Percentiles rank a stretch among this genome's conserved stretches.
Conservation (phyloP, 2,113 vertebrate species). For the Nettapus auritus region DNA sequence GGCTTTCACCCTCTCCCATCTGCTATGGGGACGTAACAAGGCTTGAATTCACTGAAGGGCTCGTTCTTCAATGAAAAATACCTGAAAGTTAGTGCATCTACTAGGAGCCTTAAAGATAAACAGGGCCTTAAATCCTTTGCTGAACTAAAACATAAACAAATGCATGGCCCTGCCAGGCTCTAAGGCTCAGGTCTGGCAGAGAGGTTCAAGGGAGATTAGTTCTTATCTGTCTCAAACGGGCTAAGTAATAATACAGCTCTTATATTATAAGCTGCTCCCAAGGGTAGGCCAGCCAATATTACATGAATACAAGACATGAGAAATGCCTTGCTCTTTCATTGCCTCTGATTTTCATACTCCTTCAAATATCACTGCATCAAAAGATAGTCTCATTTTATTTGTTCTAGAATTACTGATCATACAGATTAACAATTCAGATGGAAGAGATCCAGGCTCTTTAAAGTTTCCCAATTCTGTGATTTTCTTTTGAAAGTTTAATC, state of each 20-base stretch:
- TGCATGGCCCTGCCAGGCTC: neutral
- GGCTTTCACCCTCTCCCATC: slow-evolving; percentile 36
- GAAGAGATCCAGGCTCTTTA: neutral
- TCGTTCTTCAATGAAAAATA: neutral
- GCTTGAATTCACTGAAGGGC: slow-evolving; percentile 25
- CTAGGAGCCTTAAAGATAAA: slow-evolving; percentile 1
- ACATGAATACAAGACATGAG: accelerated
- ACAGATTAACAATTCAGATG: neutral
- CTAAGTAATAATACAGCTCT: neutral
- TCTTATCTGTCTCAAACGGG: neutral
- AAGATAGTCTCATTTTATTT: neutral
- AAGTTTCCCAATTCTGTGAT: neutral
- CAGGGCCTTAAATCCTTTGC: slow-evolving; percentile 19
- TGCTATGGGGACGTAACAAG: neutral
- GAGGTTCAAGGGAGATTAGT: neutral
- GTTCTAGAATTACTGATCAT: neutral
- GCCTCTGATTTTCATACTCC: neutral
- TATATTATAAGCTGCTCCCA: neutral
- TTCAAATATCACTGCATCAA: neutral
- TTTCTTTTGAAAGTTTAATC: neutral
- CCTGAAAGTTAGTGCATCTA: neutral
- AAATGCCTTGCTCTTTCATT: neutral
- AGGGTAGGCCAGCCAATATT: neutral
- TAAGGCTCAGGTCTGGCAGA: neutral
- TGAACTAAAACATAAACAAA: slow-evolving; percentile 36